These are phyloP conservation scores for Gyrodactylus bullatarudis DNA, from an alignment of 1,140 invertebrate species.

Conservation along the genomic window DNA sequence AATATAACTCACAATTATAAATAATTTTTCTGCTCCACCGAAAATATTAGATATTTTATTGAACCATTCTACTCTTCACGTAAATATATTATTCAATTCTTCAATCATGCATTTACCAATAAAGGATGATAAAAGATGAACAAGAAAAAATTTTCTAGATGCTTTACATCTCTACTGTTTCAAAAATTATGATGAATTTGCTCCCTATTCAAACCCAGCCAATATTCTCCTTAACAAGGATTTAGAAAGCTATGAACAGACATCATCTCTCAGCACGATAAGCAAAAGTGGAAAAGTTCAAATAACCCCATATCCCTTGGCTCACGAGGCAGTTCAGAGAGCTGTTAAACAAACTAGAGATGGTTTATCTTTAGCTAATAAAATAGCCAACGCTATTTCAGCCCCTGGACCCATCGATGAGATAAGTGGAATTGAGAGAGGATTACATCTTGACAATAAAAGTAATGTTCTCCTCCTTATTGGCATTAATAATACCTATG, in stretches of 20 bases:
- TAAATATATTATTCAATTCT: too few species aligned
- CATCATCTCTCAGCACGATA: neutral
- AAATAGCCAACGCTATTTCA: neutral
- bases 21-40: too few species aligned
- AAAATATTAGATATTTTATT: too few species aligned
- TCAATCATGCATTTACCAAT: too few species aligned
- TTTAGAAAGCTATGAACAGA: neutral
- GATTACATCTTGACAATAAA: neutral
- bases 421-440: neutral
- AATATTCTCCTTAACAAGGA: neutral
- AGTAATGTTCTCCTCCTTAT: neutral
- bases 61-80: too few species aligned
- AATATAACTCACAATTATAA: too few species aligned
- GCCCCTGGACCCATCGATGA: neutral
- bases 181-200: neutral
- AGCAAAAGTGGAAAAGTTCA: too few species aligned
- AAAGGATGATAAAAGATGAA: too few species aligned
- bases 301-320: neutral
- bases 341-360: neutral
- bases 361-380: neutral
- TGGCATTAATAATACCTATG: neutral
- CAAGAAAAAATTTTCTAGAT: too few species aligned
- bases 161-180: neutral
- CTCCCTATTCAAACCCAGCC: neutral
- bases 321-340: neutral